A percentile compares a stretch with the other conserved stretches of the same genome.
Evolutionary conservation across 1,140 invertebrate species (phyloP).

Genomic region (Anastatus disparis): DNA sequence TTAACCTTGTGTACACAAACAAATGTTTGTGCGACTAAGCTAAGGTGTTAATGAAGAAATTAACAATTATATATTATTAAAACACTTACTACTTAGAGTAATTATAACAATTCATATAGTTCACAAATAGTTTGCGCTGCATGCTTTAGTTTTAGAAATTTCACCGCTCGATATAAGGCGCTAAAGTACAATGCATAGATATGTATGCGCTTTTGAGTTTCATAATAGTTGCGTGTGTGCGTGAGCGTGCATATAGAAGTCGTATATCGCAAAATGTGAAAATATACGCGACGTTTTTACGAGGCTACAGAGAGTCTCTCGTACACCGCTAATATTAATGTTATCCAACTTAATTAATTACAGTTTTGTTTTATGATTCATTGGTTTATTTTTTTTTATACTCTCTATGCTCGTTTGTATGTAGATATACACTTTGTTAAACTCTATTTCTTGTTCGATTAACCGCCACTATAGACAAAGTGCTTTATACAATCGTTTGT

Average conservation of each 20-base stretch:
- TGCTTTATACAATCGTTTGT: too few relatives aligned
- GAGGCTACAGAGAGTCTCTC: conserved; percentile 56
- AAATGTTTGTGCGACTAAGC: background rate
- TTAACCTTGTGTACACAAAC: background rate
- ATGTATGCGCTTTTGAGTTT: too few relatives aligned
- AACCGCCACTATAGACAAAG: background rate
- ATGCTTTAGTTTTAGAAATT: background rate
- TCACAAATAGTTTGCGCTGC: conserved; percentile 20
- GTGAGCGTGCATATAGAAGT: too few relatives aligned
- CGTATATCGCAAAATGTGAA: conserved; percentile 44
- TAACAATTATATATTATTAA: conserved; percentile 15
- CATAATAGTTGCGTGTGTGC: too few relatives aligned
- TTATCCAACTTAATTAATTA: conserved; percentile 61
- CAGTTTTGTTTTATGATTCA: conserved; percentile 59
- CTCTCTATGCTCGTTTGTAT: background rate
- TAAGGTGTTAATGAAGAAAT: conserved; percentile 7
- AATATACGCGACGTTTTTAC: conserved; percentile 61
- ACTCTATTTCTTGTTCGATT: background rate
- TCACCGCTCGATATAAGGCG: background rate
- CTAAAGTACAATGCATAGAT: too few relatives aligned
- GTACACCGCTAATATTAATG: conserved; percentile 54
- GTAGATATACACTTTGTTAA: background rate
- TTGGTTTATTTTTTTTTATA: conserved; percentile 43
- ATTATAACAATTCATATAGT: background rate
- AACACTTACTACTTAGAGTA: background rate